phyloP scores from a whole-genome alignment of 2,113 vertebrate genomes.

The Panthera leo region DNA sequence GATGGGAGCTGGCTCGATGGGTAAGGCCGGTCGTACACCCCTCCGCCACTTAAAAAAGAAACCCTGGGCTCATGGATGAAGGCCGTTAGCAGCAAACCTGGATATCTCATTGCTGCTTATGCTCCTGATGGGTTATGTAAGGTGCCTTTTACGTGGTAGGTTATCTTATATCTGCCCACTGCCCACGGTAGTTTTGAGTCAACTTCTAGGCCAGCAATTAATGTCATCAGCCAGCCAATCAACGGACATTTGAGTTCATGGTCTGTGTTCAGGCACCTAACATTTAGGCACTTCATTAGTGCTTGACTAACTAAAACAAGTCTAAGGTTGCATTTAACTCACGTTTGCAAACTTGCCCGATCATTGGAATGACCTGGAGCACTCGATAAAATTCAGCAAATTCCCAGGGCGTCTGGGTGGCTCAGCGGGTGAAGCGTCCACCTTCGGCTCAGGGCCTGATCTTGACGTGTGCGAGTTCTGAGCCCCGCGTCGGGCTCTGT shows the following conservation, averaged over 20 bases:
- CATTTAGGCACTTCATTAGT: neutral
- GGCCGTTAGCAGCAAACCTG: neutral
- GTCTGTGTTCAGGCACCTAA: neutral
- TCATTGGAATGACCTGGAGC: neutral
- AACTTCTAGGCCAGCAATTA: neutral
- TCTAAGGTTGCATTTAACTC: neutral
- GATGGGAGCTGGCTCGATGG: neutral
- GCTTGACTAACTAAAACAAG: neutral
- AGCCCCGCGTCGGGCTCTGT: too few species aligned
- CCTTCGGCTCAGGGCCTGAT: too few species aligned
- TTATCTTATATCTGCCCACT: neutral
- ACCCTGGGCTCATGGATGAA: neutral
- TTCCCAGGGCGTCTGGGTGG: neutral
- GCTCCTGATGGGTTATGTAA: neutral
- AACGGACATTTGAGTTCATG: conserved; percentile 8
- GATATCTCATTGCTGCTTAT: neutral
- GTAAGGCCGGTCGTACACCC: fast-evolving
- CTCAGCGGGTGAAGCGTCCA: too few species aligned
- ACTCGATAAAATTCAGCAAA: neutral
- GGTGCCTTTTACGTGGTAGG: conserved; percentile 26
- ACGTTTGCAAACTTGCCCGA: conserved; percentile 23
- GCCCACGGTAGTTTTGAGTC: conserved; percentile 27
- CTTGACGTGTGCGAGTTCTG: too few species aligned
- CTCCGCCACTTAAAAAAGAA: neutral
- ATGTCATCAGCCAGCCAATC: neutral